phyloP scores from a whole-genome alignment of 92 coral and sea anemone genomes.

The Porites rus region DNA sequence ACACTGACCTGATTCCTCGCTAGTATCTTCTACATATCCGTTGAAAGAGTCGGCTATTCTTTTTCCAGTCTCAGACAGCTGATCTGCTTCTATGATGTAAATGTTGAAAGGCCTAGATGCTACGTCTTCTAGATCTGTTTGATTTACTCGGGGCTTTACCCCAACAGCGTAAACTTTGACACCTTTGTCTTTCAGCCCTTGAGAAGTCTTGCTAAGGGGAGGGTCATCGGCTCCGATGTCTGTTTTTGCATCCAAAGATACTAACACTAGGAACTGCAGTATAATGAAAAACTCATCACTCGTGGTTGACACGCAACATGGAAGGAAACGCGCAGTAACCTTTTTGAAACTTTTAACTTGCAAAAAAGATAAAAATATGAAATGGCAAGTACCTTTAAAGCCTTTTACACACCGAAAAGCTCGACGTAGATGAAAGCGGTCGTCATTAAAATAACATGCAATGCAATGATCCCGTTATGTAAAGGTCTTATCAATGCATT shows the following conservation, averaged over 20 bases:
- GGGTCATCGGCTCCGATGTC: slow-evolving; percentile 23
- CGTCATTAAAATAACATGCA: background rate
- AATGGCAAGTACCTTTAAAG: too few species aligned
- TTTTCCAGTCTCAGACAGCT: slow-evolving; percentile 39
- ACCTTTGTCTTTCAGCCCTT: slow-evolving; percentile 61
- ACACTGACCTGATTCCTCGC: slow-evolving; percentile 33
- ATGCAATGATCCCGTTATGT: background rate
- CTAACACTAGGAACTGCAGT: slow-evolving; percentile 59
- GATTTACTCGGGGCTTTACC: slow-evolving; percentile 37
- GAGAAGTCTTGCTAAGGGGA: slow-evolving; percentile 47
- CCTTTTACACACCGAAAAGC: background rate
- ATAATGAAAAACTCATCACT: background rate
- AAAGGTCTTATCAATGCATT: background rate
- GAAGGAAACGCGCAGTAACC: background rate
- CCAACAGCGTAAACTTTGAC: slow-evolving; percentile 58
- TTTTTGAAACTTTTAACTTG: background rate
- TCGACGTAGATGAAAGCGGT: background rate
- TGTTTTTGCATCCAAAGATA: slow-evolving; percentile 51
- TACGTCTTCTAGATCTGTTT: slow-evolving; percentile 45
- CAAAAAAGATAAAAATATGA: background rate
- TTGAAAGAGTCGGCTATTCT: slow-evolving; percentile 54
- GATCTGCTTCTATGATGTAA: slow-evolving; percentile 46
- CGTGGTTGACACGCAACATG: background rate
- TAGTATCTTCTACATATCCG: slow-evolving; percentile 56
- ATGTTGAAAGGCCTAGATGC: slow-evolving; percentile 63